Evolutionary conservation across 2,888 invertebrate genomes (phyloP).

Genomic region (Acleris holmiana): DNA sequence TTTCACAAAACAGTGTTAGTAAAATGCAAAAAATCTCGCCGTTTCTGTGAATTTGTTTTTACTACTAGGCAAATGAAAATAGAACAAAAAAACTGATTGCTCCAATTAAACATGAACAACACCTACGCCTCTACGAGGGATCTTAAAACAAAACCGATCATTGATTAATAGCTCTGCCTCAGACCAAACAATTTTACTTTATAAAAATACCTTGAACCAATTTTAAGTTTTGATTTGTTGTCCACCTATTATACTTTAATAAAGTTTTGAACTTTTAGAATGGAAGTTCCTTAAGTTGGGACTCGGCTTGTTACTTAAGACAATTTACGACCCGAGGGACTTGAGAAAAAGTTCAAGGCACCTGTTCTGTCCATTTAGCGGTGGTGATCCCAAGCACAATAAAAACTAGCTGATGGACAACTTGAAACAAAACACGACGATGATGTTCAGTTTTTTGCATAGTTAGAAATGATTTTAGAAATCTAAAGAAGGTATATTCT

Average conservation of each 20-base stretch:
- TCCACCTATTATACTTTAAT: slow-evolving; percentile 68
- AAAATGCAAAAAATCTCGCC: not conserved
- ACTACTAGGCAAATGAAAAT: not conserved
- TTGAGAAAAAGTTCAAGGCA: slow-evolving; percentile 72
- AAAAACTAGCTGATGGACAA: slow-evolving; percentile 49
- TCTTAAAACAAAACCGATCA: slow-evolving; percentile 46
- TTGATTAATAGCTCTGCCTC: slow-evolving; percentile 49
- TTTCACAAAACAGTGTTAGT: too few relatives aligned
- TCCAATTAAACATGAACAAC: slow-evolving; percentile 45
- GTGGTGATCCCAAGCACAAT: slow-evolving; percentile 56
- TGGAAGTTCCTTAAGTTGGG: slow-evolving; percentile 46
- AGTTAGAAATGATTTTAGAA: too few relatives aligned
- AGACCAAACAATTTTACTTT: slow-evolving; percentile 22
- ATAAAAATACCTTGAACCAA: slow-evolving; percentile 35
- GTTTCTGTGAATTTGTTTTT: not conserved
- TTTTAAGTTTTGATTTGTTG: slow-evolving; percentile 49
- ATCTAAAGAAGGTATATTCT: too few relatives aligned
- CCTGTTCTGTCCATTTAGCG: slow-evolving; percentile 74
- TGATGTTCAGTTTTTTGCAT: not conserved
- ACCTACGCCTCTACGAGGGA: slow-evolving; percentile 43
- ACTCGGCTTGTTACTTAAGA: slow-evolving; percentile 73
- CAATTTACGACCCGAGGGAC: slow-evolving; percentile 69
- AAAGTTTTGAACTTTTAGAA: slow-evolving; percentile 51
- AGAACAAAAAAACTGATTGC: slow-evolving; percentile 43
- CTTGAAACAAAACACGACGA: slow-evolving; percentile 30